These are phyloP conservation scores for Diplodus sargus DNA, from an alignment of 2,797 vertebrate genomes.

Conservation along the genomic window DNA sequence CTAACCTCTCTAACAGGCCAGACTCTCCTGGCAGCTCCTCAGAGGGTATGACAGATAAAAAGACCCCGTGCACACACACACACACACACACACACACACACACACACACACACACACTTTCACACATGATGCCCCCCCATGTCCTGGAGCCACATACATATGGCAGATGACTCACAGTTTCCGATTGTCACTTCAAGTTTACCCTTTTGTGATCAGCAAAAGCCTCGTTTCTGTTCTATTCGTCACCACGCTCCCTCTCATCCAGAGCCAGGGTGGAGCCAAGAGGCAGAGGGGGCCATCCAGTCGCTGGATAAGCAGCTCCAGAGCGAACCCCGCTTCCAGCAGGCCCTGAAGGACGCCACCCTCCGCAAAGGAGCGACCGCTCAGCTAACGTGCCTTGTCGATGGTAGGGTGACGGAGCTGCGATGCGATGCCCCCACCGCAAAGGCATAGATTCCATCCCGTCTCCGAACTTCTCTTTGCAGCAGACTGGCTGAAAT, in stretches of 20 bases:
- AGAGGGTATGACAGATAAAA: constrained; percentile 77
- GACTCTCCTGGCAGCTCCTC: constrained; percentile 74
- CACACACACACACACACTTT: not conserved
- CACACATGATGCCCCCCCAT: constrained; percentile 17
- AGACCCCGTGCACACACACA: not conserved
- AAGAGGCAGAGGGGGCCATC: constrained; percentile 80
- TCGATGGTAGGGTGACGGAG: constrained; percentile 78
- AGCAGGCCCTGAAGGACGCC: constrained; percentile 67
- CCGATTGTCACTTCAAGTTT: constrained; percentile 78
- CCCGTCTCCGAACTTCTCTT: not conserved
- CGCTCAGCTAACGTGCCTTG: constrained; percentile 74
- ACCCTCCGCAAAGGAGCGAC: constrained; percentile 76
- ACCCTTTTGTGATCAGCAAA: constrained; percentile 68
- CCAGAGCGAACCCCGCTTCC: constrained; percentile 74
- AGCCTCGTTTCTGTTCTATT: constrained; percentile 43
- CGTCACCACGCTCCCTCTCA: constrained; percentile 46
- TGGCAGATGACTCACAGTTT: constrained; percentile 69
- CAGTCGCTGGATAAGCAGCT: constrained; percentile 82
- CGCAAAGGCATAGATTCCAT: not conserved
- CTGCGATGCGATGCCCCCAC: constrained; percentile 9
- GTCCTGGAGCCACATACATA: constrained; percentile 62
- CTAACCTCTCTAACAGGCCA: constrained; percentile 82
- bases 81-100: not conserved
- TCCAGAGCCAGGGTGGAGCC: constrained; percentile 81
- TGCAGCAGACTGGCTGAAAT: not conserved